Percentiles rank a stretch among this genome's conserved stretches.
Evolutionary conservation across 2,113 vertebrate species (phyloP).

Genomic region (Periophthalmodon schlosseri): DNA sequence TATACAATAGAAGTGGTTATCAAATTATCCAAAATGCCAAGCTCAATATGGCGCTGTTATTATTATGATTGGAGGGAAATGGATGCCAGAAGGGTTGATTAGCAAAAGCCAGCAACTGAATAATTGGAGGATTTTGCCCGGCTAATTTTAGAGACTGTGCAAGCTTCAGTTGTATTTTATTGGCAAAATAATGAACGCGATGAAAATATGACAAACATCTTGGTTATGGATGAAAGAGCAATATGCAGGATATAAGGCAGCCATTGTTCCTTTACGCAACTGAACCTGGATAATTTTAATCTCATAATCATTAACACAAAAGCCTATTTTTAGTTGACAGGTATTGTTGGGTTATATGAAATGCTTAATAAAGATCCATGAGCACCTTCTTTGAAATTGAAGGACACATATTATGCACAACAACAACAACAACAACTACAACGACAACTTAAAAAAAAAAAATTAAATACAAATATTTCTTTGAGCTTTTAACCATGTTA

Average conservation of each 20-base stretch:
- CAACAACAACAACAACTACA: too few relatives aligned
- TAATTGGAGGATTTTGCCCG: not conserved
- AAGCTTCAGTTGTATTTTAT: not conserved
- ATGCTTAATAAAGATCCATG: not conserved
- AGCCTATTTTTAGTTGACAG: not conserved
- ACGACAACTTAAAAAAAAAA: too few relatives aligned
- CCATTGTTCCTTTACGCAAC: not conserved
- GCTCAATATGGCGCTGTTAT: constrained; percentile 26
- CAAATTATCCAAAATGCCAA: constrained; percentile 45
- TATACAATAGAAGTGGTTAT: not conserved
- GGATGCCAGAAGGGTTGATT: constrained; percentile 25
- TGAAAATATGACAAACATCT: not conserved
- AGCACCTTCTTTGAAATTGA: not conserved
- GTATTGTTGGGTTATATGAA: not conserved
- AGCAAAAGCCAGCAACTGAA: constrained; percentile 21
- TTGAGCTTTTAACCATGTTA: too few relatives aligned
- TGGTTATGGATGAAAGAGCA: not conserved
- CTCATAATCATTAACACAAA: not conserved
- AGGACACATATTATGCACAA: too few relatives aligned
- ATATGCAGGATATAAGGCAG: not conserved
- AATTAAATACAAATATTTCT: too few relatives aligned
- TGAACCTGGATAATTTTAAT: not conserved
- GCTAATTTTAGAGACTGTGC: not conserved
- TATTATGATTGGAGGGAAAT: constrained; percentile 35
- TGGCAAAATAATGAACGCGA: not conserved